These are phyloP conservation scores for Pachypeltis micranthus DNA, from an alignment of 1,140 invertebrate genomes.

Conservation along the genomic window DNA sequence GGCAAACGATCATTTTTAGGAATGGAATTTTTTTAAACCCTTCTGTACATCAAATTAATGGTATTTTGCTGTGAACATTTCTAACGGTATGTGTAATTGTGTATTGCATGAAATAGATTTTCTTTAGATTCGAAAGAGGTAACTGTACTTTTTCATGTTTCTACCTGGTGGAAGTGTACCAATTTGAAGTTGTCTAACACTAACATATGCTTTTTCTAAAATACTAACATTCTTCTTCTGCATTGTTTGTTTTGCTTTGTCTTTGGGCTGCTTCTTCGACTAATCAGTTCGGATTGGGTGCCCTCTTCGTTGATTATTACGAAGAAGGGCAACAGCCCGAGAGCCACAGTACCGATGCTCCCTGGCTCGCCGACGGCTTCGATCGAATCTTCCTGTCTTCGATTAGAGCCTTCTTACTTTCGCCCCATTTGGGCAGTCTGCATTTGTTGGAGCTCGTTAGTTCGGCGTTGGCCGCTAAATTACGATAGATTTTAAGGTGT, in stretches of 20 bases:
- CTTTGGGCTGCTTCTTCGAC: background rate
- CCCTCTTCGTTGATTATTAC: conserved; percentile 19
- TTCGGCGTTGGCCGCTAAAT: background rate
- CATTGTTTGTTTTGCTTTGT: conserved; percentile 1
- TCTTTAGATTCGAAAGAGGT: too few relatives aligned
- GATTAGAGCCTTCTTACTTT: background rate
- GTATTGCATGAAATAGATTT: too few relatives aligned
- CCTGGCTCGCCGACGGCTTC: background rate
- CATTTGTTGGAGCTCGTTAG: background rate
- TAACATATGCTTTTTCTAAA: background rate
- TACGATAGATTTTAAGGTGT: background rate
- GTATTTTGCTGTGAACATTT: too few relatives aligned
- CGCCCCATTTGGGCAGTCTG: background rate
- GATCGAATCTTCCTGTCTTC: background rate
- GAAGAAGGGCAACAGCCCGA: conserved; percentile 1
- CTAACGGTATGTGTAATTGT: too few relatives aligned
- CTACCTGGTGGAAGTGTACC: too few relatives aligned
- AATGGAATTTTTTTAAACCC: too few relatives aligned
- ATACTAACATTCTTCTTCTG: background rate
- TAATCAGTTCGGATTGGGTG: conserved; percentile 12
- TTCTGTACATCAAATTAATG: too few relatives aligned
- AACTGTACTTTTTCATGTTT: too few relatives aligned
- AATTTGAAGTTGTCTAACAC: background rate
- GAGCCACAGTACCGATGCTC: background rate
- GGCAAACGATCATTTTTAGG: too few relatives aligned